Conservation (phyloP, 30 jellyfish, hydroid and myxozoan genomes). For the Pseudorhiza aurosa region DNA sequence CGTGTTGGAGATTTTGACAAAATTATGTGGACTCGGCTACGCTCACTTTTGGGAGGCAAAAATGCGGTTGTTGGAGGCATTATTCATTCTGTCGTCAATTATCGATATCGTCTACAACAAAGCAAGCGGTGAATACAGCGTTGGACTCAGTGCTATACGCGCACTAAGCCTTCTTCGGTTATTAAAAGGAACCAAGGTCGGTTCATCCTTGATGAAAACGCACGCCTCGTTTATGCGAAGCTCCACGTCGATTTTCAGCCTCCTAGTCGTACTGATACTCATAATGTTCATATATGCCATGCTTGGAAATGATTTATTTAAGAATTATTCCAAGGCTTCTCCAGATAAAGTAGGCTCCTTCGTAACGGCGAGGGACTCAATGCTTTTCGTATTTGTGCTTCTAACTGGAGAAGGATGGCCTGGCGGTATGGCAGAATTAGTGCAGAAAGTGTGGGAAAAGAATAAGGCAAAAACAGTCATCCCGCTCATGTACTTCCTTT, state of each 20-base stretch:
- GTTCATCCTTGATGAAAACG: conserved; percentile 58
- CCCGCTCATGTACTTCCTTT: conserved; percentile 55
- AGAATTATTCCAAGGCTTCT: neutral
- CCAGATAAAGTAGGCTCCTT: conserved; percentile 51
- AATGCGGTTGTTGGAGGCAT: conserved; percentile 21
- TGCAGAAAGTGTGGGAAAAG: neutral
- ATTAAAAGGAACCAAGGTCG: conserved; percentile 56
- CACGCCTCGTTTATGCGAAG: conserved; percentile 61
- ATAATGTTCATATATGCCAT: conserved; percentile 67
- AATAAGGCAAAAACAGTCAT: conserved; percentile 18
- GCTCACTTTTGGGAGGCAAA: neutral
- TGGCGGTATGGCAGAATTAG: conserved; percentile 29
- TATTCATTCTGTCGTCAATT: conserved; percentile 4
- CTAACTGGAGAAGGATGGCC: conserved; percentile 94
- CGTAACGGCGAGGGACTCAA: conserved; percentile 43
- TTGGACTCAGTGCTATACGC: conserved; percentile 63
- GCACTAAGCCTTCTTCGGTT: conserved; percentile 59
- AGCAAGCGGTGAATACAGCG: neutral
- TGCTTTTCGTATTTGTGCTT: conserved; percentile 74
- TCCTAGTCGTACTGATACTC: conserved; percentile 59
- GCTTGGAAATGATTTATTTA: conserved; percentile 80
- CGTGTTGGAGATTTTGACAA: conserved; percentile 39
- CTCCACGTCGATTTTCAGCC: conserved; percentile 52
- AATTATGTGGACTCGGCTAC: conserved; percentile 43
- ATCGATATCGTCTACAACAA: conserved; percentile 26